phyloP scores from a whole-genome alignment of 1,140 invertebrate species.

The Homarus americanus region DNA sequence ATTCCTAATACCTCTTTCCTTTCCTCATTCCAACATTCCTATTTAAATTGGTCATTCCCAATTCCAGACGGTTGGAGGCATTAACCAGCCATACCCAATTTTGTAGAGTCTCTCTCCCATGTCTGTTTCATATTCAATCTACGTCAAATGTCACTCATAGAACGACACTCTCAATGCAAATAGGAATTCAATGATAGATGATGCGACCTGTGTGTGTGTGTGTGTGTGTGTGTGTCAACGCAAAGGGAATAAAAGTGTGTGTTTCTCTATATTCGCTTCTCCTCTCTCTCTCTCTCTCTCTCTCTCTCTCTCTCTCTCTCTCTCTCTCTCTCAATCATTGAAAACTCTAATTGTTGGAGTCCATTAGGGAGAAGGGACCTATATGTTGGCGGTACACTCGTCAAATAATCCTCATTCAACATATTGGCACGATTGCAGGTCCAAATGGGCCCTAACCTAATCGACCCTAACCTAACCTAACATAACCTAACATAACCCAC shows the following conservation, averaged over 20 bases:
- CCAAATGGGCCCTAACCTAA: too few species aligned
- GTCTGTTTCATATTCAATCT: not conserved
- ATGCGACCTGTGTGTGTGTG: not conserved
- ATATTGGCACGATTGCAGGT: too few species aligned
- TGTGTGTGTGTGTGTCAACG: not conserved
- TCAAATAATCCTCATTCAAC: too few species aligned
- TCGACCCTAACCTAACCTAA: too few species aligned
- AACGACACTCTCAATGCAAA: constrained; percentile 12
- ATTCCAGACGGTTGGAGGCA: not conserved
- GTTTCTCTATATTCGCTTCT: not conserved
- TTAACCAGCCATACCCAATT: constrained; percentile 6
- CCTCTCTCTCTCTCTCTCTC: constrained; percentile 14
- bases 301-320: not conserved
- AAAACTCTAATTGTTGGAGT: too few species aligned
- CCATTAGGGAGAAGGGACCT: too few species aligned
- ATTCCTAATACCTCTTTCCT: too few species aligned
- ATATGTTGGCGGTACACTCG: too few species aligned
- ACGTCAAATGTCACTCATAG: constrained; percentile 1
- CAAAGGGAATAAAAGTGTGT: not conserved
- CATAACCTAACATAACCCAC: too few species aligned
- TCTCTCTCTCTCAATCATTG: not conserved
- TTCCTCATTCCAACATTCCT: not conserved
- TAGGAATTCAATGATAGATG: constrained; percentile 19
- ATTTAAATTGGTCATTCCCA: not conserved
- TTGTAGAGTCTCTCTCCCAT: not conserved